Evolutionary conservation across 2,888 invertebrate genomes (phyloP).

Genomic region (Acronicta leporina): DNA sequence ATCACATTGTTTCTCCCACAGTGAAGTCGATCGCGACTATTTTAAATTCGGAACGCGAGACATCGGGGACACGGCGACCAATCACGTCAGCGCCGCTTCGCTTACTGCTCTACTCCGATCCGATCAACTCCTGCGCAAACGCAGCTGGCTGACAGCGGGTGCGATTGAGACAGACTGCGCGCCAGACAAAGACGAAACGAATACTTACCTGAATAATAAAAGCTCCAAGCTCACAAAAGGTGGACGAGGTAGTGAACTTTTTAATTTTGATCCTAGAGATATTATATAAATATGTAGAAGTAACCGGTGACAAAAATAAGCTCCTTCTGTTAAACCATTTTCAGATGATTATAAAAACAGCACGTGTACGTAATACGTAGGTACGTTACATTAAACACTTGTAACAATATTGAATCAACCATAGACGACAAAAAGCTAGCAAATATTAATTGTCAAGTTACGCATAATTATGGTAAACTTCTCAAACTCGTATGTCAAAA

Average conservation of each 20-base stretch:
- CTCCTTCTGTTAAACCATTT: conserved; percentile 4
- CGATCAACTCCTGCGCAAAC: conserved; percentile 83
- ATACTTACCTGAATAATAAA: conserved; percentile 84
- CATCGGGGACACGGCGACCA: conserved; percentile 71
- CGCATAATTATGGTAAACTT: too few relatives aligned
- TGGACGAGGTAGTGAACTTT: conserved; percentile 67
- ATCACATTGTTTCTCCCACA: conserved; percentile 72
- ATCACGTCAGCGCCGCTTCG: conserved; percentile 83
- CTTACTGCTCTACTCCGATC: conserved; percentile 81
- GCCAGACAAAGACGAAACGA: conserved; percentile 67
- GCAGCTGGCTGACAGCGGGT: conserved; percentile 69
- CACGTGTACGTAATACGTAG: background rate
- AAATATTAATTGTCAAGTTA: conserved; percentile 6
- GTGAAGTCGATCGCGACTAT: conserved; percentile 76
- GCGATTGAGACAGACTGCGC: conserved; percentile 67
- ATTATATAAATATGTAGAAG: conserved; percentile 45
- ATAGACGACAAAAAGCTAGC: conserved; percentile 11
- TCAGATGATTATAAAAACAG: conserved; percentile 1
- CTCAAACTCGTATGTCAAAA: conserved; percentile 19
- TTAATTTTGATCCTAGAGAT: conserved; percentile 66
- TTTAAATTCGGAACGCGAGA: conserved; percentile 76
- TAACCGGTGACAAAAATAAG: conserved; percentile 31
- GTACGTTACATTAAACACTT: conserved; percentile 34
- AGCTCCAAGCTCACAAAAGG: conserved; percentile 78
- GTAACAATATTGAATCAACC: conserved; percentile 30